Base-by-base conservation (phyloP, 1,140 invertebrate species). In the Melitaea cinxia region DNA sequence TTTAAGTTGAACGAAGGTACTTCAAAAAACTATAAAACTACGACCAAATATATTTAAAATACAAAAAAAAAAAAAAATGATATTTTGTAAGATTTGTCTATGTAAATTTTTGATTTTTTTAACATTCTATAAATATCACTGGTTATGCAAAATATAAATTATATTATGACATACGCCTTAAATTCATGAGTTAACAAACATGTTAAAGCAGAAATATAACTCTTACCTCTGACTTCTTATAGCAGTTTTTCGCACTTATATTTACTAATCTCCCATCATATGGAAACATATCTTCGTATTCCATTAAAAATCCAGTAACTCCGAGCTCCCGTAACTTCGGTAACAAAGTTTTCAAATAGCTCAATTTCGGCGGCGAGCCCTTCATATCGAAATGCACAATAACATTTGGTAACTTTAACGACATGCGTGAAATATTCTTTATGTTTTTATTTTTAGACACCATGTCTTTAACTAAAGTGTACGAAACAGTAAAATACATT, bases 271-370 rank as follows among this genome's bases (percentile, higher is more conserved):
- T 82, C 0, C 94, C 96, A 19, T 91, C 92, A 86, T 96, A 99
- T 0, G 98, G 98, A 89, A 99, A 99, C 96, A 98, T 99, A 77
- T 99, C 98, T 91, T 99, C 98, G 91, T 99, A 99, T 88, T 99
- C 98, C 55, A 99, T 89, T 1, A 99, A 91, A 21, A 99, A 86
- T 1, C 97, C 97, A 45, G 96, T 99, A 0, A 96, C 96, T 15
- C 95, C 97, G 73, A 97, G 83, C 47, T 93, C 92, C 73, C 94
- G 94, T 0, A 99, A 78, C 59, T 97, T 88, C 2, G 94, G 94
- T 50, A 99, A 93, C 0, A 98, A 68, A 54, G 95, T 92, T 73
- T 94, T 93, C 30, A 96, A 93, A 83, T 91, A 92, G 0, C 81
- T 78, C 0, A 96, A 75, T 68, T 94, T 95, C 0, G 96, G 96